These are phyloP conservation scores for Pilophorus perplexus DNA, from an alignment of 2,888 invertebrate species.

Conservation along the genomic window DNA sequence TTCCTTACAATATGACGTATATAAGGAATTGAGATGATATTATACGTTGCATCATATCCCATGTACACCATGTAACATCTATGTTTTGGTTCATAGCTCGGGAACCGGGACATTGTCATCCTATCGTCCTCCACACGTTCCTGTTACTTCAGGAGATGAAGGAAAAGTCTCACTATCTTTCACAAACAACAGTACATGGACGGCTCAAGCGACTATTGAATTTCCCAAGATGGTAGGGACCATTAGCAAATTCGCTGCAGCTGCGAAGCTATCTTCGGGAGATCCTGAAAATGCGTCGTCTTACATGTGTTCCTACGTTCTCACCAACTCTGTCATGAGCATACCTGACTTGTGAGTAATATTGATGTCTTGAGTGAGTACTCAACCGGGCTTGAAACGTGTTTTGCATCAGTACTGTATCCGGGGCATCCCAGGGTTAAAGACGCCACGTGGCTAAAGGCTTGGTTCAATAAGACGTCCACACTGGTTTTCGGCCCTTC, in stretches of 20 bases:
- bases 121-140: neutral
- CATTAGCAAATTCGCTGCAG: neutral
- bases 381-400: neutral
- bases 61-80: too few relatives aligned
- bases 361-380: neutral
- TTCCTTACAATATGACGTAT: too few relatives aligned
- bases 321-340: conserved; percentile 1
- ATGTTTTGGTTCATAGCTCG: too few relatives aligned
- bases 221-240: neutral
- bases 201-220: conserved; percentile 3
- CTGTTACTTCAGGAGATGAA: neutral
- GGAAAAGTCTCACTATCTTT: neutral
- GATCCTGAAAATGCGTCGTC: conserved; percentile 2
- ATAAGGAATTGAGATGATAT: too few relatives aligned
- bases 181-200: conserved; percentile 6
- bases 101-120: conserved; percentile 3
- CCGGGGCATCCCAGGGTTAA: too few relatives aligned
- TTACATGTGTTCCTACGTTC: neutral
- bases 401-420: neutral
- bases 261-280: neutral
- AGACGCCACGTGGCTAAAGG: too few relatives aligned
- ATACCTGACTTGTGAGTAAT: conserved; percentile 13
- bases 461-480: too few relatives aligned
- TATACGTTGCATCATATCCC: too few relatives aligned
- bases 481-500: too few relatives aligned